These are phyloP conservation scores for Coracopsis vasa DNA, from an alignment of 2,113 vertebrate species.

Conservation along the genomic window DNA sequence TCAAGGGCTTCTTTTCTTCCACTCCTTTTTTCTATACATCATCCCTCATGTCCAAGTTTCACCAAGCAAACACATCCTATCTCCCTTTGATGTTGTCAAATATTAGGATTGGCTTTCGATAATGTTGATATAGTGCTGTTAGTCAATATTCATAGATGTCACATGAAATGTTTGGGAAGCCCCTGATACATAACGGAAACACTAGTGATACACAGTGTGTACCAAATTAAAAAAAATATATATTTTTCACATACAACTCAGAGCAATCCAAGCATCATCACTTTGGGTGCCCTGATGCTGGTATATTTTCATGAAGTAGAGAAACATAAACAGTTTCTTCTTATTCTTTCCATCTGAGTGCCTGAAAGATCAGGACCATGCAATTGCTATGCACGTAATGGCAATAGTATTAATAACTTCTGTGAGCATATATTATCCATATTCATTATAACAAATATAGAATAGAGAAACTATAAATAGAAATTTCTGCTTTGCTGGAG, in stretches of 20 bases:
- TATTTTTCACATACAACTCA: not conserved
- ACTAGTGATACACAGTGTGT: not conserved
- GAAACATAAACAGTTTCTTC: not conserved
- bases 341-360: not conserved
- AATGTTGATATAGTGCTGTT: not conserved
- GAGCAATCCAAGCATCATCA: not conserved
- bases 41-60: not conserved
- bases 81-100: constrained; percentile 13
- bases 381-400: not conserved
- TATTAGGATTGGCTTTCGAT: not conserved
- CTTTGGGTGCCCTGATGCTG: not conserved
- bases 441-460: constrained; percentile 67
- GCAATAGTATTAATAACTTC: constrained; percentile 43
- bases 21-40: not conserved
- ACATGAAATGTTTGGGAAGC: constrained; percentile 5
- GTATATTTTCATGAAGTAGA: constrained; percentile 17
- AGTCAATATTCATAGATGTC: constrained; percentile 21
- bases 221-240: not conserved
- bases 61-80: constrained; percentile 2
- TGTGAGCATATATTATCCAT: constrained; percentile 42
- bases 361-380: not conserved
- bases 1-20: not conserved
- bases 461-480: constrained; percentile 58
- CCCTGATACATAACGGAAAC: not conserved
- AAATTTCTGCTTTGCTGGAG: constrained; percentile 27